Conservation (phyloP, 2,797 vertebrate species). For the Betta splendens region DNA sequence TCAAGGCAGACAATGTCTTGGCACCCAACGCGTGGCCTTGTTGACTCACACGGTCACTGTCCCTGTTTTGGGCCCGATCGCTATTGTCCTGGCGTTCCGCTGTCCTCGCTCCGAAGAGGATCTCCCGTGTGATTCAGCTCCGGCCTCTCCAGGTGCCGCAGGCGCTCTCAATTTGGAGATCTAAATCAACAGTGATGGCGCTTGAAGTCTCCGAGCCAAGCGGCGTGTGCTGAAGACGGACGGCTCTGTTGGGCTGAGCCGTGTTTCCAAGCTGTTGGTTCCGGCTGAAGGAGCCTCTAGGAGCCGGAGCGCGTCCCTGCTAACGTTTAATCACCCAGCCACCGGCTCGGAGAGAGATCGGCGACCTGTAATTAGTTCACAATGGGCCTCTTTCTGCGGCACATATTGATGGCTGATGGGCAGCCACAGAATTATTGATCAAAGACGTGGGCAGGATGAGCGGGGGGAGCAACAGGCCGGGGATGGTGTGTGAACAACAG, state of each 20-base stretch:
- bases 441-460: constrained; percentile 66
- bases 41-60: constrained; percentile 31
- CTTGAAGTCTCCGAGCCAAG: constrained; percentile 31
- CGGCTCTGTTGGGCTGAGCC: constrained; percentile 58
- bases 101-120: constrained; percentile 27
- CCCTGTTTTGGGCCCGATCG: constrained; percentile 13
- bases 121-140: constrained; percentile 43
- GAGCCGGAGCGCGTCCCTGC: constrained; percentile 44
- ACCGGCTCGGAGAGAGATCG: constrained; percentile 45
- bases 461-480: constrained; percentile 27
- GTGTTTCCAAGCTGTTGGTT: constrained; percentile 73
- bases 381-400: constrained; percentile 70
- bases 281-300: constrained; percentile 64
- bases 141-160: constrained; percentile 66
- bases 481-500: constrained; percentile 62
- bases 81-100: constrained; percentile 52
- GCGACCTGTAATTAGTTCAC: constrained; percentile 75
- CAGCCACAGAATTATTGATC: constrained; percentile 69
- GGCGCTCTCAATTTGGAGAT: constrained; percentile 71
- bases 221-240: constrained; percentile 33
- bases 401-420: constrained; percentile 59
- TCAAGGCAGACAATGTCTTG: constrained; percentile 56
- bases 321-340: constrained; percentile 68
- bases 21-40: constrained; percentile 19
- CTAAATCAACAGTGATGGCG: constrained; percentile 30